Conservation (phyloP, 1,140 invertebrate species). For the Mizuhopecten yessoensis region DNA sequence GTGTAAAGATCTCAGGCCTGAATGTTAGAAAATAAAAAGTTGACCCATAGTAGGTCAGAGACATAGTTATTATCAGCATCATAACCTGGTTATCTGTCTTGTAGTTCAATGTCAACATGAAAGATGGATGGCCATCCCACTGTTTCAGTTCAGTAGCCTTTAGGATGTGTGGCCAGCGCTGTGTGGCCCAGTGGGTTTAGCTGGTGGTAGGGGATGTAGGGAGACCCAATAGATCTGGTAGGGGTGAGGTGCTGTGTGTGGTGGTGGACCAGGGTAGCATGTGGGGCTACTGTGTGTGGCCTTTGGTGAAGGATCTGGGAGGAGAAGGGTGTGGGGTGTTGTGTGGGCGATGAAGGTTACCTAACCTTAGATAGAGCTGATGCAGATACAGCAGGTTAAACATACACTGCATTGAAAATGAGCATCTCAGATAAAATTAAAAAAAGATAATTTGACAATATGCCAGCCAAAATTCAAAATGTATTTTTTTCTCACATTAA, state of each 20-base stretch:
- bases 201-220: not conserved
- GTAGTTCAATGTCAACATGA: too few relatives aligned
- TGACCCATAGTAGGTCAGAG: too few relatives aligned
- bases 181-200: not conserved
- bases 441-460: not conserved
- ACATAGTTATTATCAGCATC: too few relatives aligned
- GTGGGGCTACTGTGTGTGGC: constrained; percentile 12
- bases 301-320: not conserved
- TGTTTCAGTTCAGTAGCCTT: too few relatives aligned
- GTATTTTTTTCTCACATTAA: constrained; percentile 40
- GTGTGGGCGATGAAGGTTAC: not conserved
- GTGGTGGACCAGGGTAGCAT: not conserved
- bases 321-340: not conserved
- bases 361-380: not conserved
- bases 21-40: too few relatives aligned
- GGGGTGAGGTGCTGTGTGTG: not conserved
- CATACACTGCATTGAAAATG: not conserved
- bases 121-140: too few relatives aligned
- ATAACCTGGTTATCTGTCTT: too few relatives aligned
- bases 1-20: too few relatives aligned
- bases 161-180: too few relatives aligned
- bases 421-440: not conserved
- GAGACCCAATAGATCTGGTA: too few relatives aligned
- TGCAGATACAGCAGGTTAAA: not conserved
- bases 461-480: not conserved